Evolutionary conservation across 2,113 vertebrate genomes (phyloP).

Genomic region (Hippolais icterina): DNA sequence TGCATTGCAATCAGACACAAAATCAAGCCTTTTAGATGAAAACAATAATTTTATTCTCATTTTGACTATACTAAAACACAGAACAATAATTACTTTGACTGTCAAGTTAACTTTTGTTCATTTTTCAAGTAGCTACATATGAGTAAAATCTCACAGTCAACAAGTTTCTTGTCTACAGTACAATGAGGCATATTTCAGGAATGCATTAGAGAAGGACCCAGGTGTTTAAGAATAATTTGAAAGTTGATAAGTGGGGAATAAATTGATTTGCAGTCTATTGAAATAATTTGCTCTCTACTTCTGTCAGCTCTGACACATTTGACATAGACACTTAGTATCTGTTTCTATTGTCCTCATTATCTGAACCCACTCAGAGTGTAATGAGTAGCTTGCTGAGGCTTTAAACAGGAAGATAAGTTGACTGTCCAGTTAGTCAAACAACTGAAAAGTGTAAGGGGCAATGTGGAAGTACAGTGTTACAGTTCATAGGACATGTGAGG

Average conservation of each 20-base stretch:
- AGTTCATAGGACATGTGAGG: background rate
- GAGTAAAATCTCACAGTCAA: background rate
- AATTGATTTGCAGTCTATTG: background rate
- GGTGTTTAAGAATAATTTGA: background rate
- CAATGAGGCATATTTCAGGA: background rate
- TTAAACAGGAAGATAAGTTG: background rate
- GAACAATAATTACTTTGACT: background rate
- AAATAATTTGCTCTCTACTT: background rate
- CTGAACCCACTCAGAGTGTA: background rate
- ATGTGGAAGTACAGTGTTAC: background rate
- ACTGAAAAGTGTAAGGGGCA: background rate
- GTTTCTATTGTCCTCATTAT: background rate
- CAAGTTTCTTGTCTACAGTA: background rate
- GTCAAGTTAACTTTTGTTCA: background rate
- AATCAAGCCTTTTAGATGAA: background rate
- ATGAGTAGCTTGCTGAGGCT: background rate
- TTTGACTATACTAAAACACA: background rate
- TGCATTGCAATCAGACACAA: background rate
- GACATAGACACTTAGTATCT: background rate
- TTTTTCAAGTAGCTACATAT: background rate
- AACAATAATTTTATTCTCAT: background rate
- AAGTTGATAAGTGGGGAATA: background rate
- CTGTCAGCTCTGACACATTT: background rate
- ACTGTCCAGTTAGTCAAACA: background rate
- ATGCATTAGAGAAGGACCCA: background rate